Evolutionary conservation across 2,113 vertebrate genomes (phyloP).

Genomic region (Xiphias gladius): DNA sequence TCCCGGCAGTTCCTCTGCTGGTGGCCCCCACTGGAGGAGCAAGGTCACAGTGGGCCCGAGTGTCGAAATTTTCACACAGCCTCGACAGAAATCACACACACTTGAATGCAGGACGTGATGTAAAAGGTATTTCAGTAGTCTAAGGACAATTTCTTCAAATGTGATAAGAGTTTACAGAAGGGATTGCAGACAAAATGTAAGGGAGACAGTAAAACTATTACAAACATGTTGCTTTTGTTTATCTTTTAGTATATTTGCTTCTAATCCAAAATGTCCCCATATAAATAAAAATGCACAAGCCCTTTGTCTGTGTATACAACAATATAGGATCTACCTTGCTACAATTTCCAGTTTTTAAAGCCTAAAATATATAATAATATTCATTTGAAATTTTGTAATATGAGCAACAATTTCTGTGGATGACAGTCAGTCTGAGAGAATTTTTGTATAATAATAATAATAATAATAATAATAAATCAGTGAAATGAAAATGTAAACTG

Average conservation of each 20-base stretch:
- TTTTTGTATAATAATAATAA: background rate
- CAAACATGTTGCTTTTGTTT: background rate
- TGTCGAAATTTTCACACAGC: conserved; percentile 60
- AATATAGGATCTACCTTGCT: too few relatives aligned
- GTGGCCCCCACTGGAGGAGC: conserved; percentile 65
- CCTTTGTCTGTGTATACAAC: background rate
- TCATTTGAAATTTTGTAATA: background rate
- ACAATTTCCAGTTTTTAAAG: background rate
- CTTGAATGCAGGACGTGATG: too few relatives aligned
- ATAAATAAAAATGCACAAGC: background rate
- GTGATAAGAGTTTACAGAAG: background rate
- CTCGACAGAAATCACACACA: conserved; percentile 32
- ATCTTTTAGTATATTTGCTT: background rate
- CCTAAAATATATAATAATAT: background rate
- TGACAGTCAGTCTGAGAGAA: background rate
- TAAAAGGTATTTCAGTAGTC: conserved; percentile 15
- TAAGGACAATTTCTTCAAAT: background rate
- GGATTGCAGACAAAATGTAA: background rate
- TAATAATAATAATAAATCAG: background rate
- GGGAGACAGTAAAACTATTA: background rate
- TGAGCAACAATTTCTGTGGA: background rate
- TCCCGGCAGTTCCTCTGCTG: conserved; percentile 80
- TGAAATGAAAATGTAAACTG: background rate
- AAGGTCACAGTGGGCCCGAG: conserved; percentile 63
- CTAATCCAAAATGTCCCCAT: background rate